Base-by-base conservation (phyloP, 2,113 vertebrate genomes). In the Xiphophorus couchianus region DNA sequence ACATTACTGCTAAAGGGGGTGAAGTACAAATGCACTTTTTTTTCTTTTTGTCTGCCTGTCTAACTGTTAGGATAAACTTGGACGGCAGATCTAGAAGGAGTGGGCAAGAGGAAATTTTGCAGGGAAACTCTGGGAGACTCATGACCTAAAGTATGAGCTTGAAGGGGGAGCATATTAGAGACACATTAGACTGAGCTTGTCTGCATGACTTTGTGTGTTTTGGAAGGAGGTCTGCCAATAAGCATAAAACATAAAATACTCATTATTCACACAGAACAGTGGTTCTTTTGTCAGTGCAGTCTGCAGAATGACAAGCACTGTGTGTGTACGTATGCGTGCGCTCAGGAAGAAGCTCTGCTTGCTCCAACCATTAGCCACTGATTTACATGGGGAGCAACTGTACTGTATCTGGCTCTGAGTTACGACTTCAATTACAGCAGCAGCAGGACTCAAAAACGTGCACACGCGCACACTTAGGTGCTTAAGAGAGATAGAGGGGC, bases 401-500 rank as follows among this genome's bases (percentile, higher is more conserved):
- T 73, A 84, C 81, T 71, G 86, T 81, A 84, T 79, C 88, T 68
- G 63, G 85, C 75, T 68, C 74, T 89, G 89, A 91, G 83, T 89
- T 92, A 93, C 74, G 78, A 91, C 88, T 93, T 91, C 93, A 93
- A 92, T 93, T 93, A 92, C 83, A 81, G 74, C 80, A 76, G 82
- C 79, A 81, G 84, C 80, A 78, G 84, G 74, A 83, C 73, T 76
- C 70, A 66, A 76, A 62, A 28, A 35, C 15, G 14, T 42, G 5
- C 51, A 37, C 66, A 58, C 69, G 39, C 11, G 71, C 64, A 30
- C 31, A 66, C 63, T 76, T 61, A 77, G 71, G 85, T 77, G 76
- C 85, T 86, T 75, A 85, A 62, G 68, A 80, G 71, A 80, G 80
- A 84, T 77, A 66, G 81, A 89, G 77, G 81, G 85, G 85, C 69